phyloP scores from a whole-genome alignment of 2,888 invertebrate species.

The Acrocera orbiculus region DNA sequence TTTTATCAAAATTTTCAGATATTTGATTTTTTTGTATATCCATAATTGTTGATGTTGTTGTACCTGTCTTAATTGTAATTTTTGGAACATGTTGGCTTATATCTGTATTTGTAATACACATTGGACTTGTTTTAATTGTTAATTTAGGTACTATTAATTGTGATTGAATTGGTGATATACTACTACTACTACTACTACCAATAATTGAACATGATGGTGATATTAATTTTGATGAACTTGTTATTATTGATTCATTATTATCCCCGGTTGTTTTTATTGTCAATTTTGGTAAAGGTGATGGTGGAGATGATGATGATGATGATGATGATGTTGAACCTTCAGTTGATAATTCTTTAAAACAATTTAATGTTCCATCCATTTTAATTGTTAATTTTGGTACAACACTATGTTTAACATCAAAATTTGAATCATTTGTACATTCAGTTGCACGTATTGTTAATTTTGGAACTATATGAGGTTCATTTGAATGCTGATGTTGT shows the following conservation, averaged over 20 bases:
- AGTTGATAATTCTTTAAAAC: conserved; percentile 3
- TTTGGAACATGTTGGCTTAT: conserved; percentile 35
- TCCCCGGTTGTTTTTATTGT: conserved; percentile 36
- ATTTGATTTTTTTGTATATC: conserved; percentile 10
- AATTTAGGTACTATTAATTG: conserved; percentile 10
- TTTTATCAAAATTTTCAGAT: conserved; percentile 15
- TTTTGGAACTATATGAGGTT: conserved; percentile 30
- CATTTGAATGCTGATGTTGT: conserved; percentile 10
- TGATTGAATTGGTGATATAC: background rate
- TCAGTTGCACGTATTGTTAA: conserved; percentile 24
- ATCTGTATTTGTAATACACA: conserved; percentile 5
- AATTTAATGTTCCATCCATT: conserved; percentile 17
- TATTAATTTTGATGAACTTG: conserved; percentile 17
- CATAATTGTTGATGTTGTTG: conserved; percentile 15
- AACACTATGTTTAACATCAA: conserved; percentile 18
- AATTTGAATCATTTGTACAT: conserved; percentile 16
- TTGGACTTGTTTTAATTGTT: conserved; percentile 8
- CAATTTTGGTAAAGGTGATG: conserved; percentile 37
- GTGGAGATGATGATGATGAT: conserved; percentile 11
- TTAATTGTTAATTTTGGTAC: conserved; percentile 30
- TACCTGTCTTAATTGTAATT: conserved; percentile 38
- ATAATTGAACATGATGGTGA: conserved; percentile 18
- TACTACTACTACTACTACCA: conserved; percentile 9
- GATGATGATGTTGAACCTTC: conserved; percentile 5
- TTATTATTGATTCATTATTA: conserved; percentile 24